Percentiles rank a stretch among this genome's conserved stretches.
These are phyloP conservation scores for Turritopsis dohrnii DNA, from an alignment of 30 jellyfish, hydroid and myxozoan genomes.

Conservation along the genomic window DNA sequence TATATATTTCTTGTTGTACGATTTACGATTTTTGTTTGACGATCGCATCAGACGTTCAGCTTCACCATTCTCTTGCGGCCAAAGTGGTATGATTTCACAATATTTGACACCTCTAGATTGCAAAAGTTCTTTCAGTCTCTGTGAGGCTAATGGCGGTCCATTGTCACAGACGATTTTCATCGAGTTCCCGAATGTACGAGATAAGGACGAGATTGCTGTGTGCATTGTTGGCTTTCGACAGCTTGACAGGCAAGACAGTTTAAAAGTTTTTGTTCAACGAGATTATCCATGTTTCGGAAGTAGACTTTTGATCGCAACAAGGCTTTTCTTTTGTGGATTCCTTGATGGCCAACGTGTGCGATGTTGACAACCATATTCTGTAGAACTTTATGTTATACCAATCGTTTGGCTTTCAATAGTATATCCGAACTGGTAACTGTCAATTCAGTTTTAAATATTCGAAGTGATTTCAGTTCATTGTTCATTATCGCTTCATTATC, in stretches of 20 bases:
- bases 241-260: slow-evolving; percentile 15
- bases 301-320: slow-evolving; percentile 9
- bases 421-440: slow-evolving; percentile 19
- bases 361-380: neutral
- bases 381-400: neutral
- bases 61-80: slow-evolving; percentile 54
- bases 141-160: slow-evolving; percentile 46
- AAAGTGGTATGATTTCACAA: slow-evolving; percentile 28
- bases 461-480: slow-evolving; percentile 8
- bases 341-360: slow-evolving; percentile 12
- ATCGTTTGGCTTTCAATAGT: slow-evolving; percentile 22
- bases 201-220: neutral
- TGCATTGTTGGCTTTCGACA: neutral
- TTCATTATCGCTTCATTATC: neutral
- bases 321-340: slow-evolving; percentile 14
- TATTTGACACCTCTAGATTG: slow-evolving; percentile 21
- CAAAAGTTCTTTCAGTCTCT: slow-evolving; percentile 2
- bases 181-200: neutral
- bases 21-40: neutral
- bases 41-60: slow-evolving; percentile 39
- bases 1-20: neutral
- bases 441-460: slow-evolving; percentile 14
- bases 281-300: slow-evolving; percentile 18
- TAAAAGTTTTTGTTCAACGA: neutral
- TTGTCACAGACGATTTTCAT: slow-evolving; percentile 24